Evolutionary conservation across 1,140 invertebrate species (phyloP), one percentile per base, ranked within the genome.

Genomic region (Sycophila sp.): DNA sequence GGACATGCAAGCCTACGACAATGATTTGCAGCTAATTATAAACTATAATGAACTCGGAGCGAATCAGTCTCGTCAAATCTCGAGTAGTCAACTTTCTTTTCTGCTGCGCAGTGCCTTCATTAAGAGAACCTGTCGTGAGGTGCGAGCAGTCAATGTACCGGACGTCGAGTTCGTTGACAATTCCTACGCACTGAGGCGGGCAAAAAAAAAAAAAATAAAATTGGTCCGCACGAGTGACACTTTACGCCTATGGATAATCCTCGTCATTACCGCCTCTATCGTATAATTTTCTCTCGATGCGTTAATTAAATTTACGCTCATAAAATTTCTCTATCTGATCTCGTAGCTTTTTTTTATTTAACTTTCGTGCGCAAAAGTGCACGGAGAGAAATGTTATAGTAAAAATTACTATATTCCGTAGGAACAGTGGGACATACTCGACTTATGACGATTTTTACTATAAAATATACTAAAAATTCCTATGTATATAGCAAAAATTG

Each of bases 11-110:
- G 72, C 53, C 69, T 36, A 56, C 11, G 76, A 78, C 72, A 80
- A 81, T 77, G 73, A 79, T 77, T 76, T 73, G 76, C 70, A 78
- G 63, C 67, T 77, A 80, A 81, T 80, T 81, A n/a, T n/a, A n/a
- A 80, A 79, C 80, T 76, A 77, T 79, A 80, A 79, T 76, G 76
- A 78, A 74, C 68, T 53, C 72, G 36, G 71, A 66, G 71, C 53
- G 69, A 73, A 32, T 71, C 66, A 71, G 74, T 71, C 62, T 68
- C 68, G 69, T 69, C 62, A 22, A 11, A 34, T 47, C 26, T 55
- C 63, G 42, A 47, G 7, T 40, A n/a, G 38, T 15, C 42, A 11
- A 22, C 42, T 55, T 65, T 55, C n/a, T 55, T 40, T 53, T 55
- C 32, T 10, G 4, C 32, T 22, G 19, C 7, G 15, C 22, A 13